A percentile compares a stretch with the other conserved stretches of the same genome.
Conservation (phyloP, 2,113 vertebrate species). For the Cnemophilus loriae region DNA sequence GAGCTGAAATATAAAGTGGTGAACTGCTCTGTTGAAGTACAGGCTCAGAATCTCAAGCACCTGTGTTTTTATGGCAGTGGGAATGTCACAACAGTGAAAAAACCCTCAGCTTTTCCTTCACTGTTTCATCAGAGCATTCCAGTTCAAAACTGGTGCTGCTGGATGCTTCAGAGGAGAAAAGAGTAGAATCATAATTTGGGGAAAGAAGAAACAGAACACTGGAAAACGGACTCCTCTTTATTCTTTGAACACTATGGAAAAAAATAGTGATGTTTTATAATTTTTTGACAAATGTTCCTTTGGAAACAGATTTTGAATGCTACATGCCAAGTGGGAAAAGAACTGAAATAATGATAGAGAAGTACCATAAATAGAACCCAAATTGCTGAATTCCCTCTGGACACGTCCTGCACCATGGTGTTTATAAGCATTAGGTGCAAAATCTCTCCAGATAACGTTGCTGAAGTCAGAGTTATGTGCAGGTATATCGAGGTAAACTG, state of each 20-base stretch:
- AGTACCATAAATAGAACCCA: not conserved
- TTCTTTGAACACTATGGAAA: not conserved
- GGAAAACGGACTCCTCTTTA: not conserved
- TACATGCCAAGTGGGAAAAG: not conserved
- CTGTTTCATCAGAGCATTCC: not conserved
- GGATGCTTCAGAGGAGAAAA: not conserved
- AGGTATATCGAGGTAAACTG: not conserved
- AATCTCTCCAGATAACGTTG: not conserved
- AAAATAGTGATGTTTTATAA: not conserved
- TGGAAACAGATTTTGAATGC: not conserved
- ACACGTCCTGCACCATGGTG: not conserved
- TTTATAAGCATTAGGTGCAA: not conserved
- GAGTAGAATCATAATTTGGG: not conserved
- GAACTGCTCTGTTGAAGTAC: not conserved
- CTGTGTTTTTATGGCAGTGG: not conserved
- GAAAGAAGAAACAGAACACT: not conserved
- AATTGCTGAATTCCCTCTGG: not conserved
- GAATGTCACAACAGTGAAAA: not conserved
- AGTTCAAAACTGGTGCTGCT: not conserved
- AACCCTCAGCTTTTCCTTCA: not conserved
- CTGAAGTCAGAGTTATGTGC: not conserved
- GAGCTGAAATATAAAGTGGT: not conserved
- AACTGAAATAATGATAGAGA: not conserved
- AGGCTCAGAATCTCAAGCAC: not conserved
- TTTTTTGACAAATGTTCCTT: not conserved